A percentile compares a stretch with the other conserved stretches of the same genome.
These are phyloP conservation scores for Aelia acuminata DNA, from an alignment of 2,888 invertebrate genomes.

Conservation along the genomic window DNA sequence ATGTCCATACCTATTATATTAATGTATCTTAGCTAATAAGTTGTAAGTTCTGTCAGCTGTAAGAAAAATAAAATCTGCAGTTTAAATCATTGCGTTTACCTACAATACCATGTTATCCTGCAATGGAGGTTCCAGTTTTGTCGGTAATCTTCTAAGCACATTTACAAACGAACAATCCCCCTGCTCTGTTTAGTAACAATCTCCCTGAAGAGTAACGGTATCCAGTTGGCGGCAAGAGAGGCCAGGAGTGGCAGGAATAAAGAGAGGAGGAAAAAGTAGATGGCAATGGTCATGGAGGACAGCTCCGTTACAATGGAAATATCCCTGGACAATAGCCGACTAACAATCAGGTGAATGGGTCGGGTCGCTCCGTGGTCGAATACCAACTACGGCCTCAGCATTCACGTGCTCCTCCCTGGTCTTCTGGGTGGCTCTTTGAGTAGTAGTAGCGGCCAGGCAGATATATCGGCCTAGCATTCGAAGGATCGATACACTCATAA, in stretches of 20 bases:
- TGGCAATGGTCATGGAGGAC: constrained; percentile 44
- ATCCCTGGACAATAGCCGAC: constrained; percentile 44
- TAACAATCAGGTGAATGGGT: constrained; percentile 48
- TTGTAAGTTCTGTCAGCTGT: too few species aligned
- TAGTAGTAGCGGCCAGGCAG: neutral
- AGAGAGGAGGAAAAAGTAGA: constrained; percentile 38
- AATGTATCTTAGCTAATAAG: too few species aligned
- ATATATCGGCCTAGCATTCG: neutral
- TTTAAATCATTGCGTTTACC: too few species aligned
- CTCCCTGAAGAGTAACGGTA: constrained; percentile 15
- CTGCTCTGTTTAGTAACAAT: constrained; percentile 20
- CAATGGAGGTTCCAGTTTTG: neutral
- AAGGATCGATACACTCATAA: neutral
- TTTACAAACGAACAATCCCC: neutral
- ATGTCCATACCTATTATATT: too few species aligned
- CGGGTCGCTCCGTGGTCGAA: constrained; percentile 24
- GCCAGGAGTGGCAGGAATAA: constrained; percentile 11
- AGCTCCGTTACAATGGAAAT: constrained; percentile 47
- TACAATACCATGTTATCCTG: neutral
- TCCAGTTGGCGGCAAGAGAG: neutral
- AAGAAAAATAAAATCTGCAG: too few species aligned
- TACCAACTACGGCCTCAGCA: constrained; percentile 30
- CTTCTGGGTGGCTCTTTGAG: neutral
- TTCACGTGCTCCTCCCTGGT: neutral
- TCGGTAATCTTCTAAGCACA: neutral